These are phyloP conservation scores for Erebia ligea DNA, from an alignment of 2,888 invertebrate genomes.

Conservation along the genomic window DNA sequence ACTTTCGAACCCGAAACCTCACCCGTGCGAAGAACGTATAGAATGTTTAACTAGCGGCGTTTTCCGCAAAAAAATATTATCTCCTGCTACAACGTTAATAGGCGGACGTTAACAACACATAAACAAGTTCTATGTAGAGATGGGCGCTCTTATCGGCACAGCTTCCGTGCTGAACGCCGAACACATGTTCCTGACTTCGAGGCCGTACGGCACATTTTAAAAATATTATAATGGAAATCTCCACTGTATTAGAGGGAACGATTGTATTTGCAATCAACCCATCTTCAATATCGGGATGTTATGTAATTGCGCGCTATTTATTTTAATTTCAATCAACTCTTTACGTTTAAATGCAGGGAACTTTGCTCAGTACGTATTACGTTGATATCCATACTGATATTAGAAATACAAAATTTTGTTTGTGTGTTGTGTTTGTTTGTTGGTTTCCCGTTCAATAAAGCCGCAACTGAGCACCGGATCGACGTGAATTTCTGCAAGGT, in stretches of 20 bases:
- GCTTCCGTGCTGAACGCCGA: slow-evolving; percentile 32
- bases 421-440: too few species aligned
- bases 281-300: too few species aligned
- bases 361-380: too few species aligned
- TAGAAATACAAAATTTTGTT: too few species aligned
- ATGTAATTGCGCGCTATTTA: too few species aligned
- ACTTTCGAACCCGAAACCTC: background rate
- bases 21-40: background rate
- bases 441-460: too few species aligned
- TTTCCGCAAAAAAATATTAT: slow-evolving; percentile 3
- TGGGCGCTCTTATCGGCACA: slow-evolving; percentile 30
- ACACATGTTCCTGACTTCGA: slow-evolving; percentile 28
- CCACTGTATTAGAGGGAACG: slow-evolving; percentile 18
- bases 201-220: slow-evolving; percentile 23
- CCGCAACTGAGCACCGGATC: too few species aligned
- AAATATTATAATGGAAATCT: slow-evolving; percentile 30
- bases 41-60: background rate
- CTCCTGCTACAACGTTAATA: slow-evolving; percentile 6
- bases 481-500: too few species aligned
- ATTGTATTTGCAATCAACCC: too few species aligned
- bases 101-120: slow-evolving; percentile 24
- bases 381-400: too few species aligned
- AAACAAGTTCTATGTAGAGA: slow-evolving; percentile 29
- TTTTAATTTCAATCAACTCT: too few species aligned
- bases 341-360: too few species aligned